A percentile compares a stretch with the other conserved stretches of the same genome.
phyloP scores from a whole-genome alignment of 64 coral and sea anemone species.

The Astreopora myriophthalma region DNA sequence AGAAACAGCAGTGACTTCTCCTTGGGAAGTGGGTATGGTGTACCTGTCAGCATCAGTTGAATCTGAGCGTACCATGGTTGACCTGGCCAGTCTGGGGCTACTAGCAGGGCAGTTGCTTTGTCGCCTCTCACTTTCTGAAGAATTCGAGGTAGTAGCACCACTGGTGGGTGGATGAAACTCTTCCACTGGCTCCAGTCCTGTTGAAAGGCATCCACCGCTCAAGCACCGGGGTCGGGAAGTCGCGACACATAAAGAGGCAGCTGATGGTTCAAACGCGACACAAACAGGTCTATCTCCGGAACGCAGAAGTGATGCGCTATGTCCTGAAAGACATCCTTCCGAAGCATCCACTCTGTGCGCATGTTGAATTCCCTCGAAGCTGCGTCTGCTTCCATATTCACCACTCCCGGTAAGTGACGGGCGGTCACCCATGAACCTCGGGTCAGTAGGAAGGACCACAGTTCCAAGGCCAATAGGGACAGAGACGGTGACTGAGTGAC shows the following conservation, averaged over 20 bases:
- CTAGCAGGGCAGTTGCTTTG: conserved; percentile 37
- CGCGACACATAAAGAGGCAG: conserved; percentile 34
- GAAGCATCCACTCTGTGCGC: too few species aligned
- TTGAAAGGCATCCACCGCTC: conserved; percentile 48
- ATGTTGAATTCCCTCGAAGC: conserved; percentile 57
- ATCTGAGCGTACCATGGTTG: conserved; percentile 55
- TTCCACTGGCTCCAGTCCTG: conserved; percentile 39
- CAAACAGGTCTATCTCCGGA: conserved; percentile 53
- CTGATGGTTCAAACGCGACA: conserved; percentile 41
- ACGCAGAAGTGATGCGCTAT: conserved; percentile 39
- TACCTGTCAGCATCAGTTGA: conserved; percentile 18
- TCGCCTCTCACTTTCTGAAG: conserved; percentile 28
- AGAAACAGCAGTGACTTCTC: too few species aligned
- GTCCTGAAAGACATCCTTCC: conserved; percentile 33
- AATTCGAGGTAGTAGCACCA: neutral
- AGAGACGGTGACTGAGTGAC: conserved; percentile 27
- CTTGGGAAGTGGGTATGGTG: too few species aligned
- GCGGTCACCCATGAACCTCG: conserved; percentile 27
- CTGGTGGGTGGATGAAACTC: conserved; percentile 28
- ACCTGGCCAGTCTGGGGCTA: conserved; percentile 23
- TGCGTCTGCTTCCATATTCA: conserved; percentile 47
- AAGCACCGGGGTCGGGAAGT: conserved; percentile 41
- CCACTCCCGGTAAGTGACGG: conserved; percentile 26
- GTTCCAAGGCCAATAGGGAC: conserved; percentile 40
- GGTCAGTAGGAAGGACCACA: conserved; percentile 34